Conservation (phyloP, 1,140 invertebrate species). For the Drosophila parvula region DNA sequence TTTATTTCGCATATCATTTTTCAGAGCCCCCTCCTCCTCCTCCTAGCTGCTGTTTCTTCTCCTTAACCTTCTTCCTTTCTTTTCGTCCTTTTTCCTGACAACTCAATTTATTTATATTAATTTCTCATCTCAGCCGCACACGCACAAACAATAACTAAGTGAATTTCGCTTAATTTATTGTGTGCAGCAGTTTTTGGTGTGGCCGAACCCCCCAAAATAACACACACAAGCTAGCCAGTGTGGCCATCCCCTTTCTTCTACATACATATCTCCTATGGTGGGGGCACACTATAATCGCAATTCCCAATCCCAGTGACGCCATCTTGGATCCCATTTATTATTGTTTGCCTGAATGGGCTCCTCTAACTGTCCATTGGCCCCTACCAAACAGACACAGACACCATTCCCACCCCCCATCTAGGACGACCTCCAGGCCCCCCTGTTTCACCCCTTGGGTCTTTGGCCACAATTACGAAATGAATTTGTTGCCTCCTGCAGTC, state of each 20-base stretch:
- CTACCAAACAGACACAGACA: background rate
- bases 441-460: constrained; percentile 58
- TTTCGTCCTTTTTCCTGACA: constrained; percentile 58
- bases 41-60: background rate
- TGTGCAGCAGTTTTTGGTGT: constrained; percentile 74
- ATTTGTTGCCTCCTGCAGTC: constrained; percentile 63
- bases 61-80: background rate
- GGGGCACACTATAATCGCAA: constrained; percentile 26
- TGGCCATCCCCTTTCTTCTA: no score
- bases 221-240: background rate
- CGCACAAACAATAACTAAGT: constrained; percentile 68
- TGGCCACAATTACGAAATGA: constrained; percentile 82
- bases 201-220: constrained; percentile 20
- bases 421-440: background rate
- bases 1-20: constrained; percentile 84
- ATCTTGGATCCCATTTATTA: constrained; percentile 74
- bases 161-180: constrained; percentile 84
- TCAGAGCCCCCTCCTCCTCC: background rate
- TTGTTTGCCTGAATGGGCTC: constrained; percentile 69
- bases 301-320: constrained; percentile 55
- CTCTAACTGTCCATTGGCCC: constrained; percentile 28
- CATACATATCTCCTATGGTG: no score
- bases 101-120: constrained; percentile 84
- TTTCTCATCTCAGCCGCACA: constrained; percentile 64
- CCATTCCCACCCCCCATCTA: background rate